Evolutionary conservation across 2,888 invertebrate species (phyloP).

Genomic region (Seira ritae): DNA sequence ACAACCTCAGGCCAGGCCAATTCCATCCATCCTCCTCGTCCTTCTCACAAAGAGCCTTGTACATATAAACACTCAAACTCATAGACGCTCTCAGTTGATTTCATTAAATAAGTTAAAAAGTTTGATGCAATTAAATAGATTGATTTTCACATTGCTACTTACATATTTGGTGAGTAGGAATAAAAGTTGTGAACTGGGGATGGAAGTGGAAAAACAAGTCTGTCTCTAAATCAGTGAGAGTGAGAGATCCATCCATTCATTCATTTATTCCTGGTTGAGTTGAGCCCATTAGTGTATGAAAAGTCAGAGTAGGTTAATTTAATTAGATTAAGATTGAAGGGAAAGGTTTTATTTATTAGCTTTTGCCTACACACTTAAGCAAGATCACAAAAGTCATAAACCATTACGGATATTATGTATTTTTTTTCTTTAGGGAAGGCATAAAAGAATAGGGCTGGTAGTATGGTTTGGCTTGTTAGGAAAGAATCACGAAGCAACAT

Average conservation of each 20-base stretch:
- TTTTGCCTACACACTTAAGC: conserved; percentile 49
- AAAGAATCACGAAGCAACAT: conserved; percentile 19
- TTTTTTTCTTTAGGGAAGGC: background rate
- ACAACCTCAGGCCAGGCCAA: no score
- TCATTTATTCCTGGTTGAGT: background rate
- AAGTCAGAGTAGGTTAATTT: conserved; percentile 61
- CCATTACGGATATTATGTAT: conserved; percentile 42
- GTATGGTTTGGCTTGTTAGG: background rate
- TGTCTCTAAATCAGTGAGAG: background rate
- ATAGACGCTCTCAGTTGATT: background rate
- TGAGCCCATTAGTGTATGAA: conserved; percentile 58
- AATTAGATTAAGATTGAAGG: conserved; percentile 64
- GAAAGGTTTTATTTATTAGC: conserved; percentile 63
- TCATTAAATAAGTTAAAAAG: conserved; percentile 64
- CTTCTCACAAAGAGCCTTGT: no score
- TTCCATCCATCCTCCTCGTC: no score
- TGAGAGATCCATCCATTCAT: background rate
- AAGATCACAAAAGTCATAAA: conserved; percentile 61
- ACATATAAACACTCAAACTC: background rate
- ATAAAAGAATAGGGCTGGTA: no score
- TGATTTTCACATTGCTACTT: conserved; percentile 49
- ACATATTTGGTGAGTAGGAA: background rate
- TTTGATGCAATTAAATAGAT: conserved; percentile 61
- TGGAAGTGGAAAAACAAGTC: background rate
- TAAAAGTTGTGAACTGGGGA: no score